Evolutionary conservation across 1,140 invertebrate species (phyloP), one percentile per base, ranked within the genome.

Genomic region (Drosophila seguyi): DNA sequence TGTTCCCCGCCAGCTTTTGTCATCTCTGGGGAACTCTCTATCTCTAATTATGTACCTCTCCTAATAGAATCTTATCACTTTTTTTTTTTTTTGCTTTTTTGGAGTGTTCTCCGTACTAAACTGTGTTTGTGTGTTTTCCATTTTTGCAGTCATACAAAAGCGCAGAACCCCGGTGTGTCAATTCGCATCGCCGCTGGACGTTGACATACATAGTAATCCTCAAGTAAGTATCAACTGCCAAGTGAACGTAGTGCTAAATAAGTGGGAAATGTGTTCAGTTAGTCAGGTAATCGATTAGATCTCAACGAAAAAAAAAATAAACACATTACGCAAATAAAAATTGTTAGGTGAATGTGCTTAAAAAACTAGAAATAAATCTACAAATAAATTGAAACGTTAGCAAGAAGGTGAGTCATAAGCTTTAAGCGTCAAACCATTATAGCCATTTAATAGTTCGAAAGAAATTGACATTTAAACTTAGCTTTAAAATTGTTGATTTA

Each of bases 131-230:
- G 59, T 80, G 27, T 50, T 67, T 65, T 65, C 48, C 50, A 73
- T 76, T 66, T 77, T 92, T 91, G 79, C 94, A 99, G 98, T 99
- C 95, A 97, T 99, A 92, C 95, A 97, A 93, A 97, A 97, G 93
- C 95, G 96, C 92, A 97, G 96, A 92, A 97, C 97, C 44, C 94
- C 97, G 81, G 97, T 99, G 67, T 99, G 98, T 93, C 98, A 99
- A 93, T 99, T 99, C 94, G 97, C 98, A 60, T 98, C 97, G 48
- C 98, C 98, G 48, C 93, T 99, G 87, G 98, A 98, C 93, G 97
- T 98, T 77, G 97, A 99, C 92, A 97, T 96, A 74, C 98, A 99
- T 93, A 98, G 97, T 91, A 98, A 98, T 93, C 97, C 98, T 74
- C 98, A 99, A 96, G 98, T 98, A 95, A 95, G 93, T 93, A 76